phyloP scores from a whole-genome alignment of 2,113 vertebrate species.

The Platysternon megacephalum region DNA sequence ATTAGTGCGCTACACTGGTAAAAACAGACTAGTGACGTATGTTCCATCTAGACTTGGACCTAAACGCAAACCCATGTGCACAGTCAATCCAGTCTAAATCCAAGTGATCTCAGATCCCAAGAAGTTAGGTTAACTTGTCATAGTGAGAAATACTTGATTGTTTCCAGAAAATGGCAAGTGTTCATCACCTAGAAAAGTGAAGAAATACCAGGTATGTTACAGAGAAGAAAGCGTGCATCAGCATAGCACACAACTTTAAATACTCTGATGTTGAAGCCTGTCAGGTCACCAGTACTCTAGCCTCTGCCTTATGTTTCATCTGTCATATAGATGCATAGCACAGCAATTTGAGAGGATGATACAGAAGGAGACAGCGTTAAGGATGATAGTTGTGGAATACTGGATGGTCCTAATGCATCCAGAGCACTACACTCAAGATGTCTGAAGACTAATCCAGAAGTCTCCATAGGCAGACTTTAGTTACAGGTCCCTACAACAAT shows the following conservation, averaged over 20 bases:
- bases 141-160: not conserved
- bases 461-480: not conserved
- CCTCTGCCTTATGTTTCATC: not conserved
- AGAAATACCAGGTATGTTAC: not conserved
- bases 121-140: not conserved
- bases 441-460: not conserved
- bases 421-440: not conserved
- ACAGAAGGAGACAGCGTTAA: not conserved
- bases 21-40: not conserved
- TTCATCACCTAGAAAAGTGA: not conserved
- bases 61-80: not conserved
- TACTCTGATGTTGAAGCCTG: not conserved
- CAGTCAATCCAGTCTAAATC: not conserved
- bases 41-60: not conserved
- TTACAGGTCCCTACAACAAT: not conserved
- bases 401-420: not conserved
- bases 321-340: not conserved
- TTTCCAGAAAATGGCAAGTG: not conserved
- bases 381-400: not conserved
- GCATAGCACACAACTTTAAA: not conserved
- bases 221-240: constrained; percentile 3
- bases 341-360: not conserved
- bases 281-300: not conserved
- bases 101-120: not conserved
- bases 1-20: not conserved